phyloP scores from a whole-genome alignment of 2,113 vertebrate genomes.

The Mastomys coucha region DNA sequence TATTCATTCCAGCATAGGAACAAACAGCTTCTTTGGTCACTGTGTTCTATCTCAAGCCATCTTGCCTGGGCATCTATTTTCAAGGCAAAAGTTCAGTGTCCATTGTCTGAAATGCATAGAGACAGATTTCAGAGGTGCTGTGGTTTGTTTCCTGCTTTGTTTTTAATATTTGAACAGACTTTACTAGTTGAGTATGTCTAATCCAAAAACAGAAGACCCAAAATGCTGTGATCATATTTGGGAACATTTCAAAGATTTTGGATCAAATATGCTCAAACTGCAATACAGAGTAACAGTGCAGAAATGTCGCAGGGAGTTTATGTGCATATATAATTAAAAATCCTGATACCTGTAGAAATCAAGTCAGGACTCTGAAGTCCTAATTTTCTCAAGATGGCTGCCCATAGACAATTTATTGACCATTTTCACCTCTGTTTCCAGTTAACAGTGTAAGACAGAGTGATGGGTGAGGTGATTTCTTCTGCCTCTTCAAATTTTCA shows the following conservation, averaged over 20 bases:
- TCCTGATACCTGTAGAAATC: not conserved
- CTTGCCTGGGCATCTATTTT: not conserved
- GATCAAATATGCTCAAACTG: not conserved
- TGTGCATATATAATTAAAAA: not conserved
- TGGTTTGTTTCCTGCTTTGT: not conserved
- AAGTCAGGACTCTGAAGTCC: not conserved
- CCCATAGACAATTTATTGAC: not conserved
- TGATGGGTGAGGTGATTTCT: not conserved
- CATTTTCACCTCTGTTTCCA: not conserved
- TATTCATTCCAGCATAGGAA: not conserved
- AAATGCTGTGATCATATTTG: not conserved
- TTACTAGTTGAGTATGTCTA: not conserved
- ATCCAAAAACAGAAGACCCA: not conserved
- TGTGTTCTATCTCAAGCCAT: not conserved
- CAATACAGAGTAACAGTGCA: not conserved
- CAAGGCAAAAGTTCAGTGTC: not conserved
- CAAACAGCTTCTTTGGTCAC: not conserved
- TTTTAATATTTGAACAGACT: not conserved
- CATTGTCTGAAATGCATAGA: not conserved
- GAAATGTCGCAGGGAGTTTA: not conserved
- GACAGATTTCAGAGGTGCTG: not conserved
- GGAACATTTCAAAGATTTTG: not conserved
- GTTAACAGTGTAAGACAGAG: not conserved
- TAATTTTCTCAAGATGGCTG: not conserved
- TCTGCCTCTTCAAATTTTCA: not conserved